Conservation (phyloP, 2,797 vertebrate species). For the Rhinoraja longicauda region DNA sequence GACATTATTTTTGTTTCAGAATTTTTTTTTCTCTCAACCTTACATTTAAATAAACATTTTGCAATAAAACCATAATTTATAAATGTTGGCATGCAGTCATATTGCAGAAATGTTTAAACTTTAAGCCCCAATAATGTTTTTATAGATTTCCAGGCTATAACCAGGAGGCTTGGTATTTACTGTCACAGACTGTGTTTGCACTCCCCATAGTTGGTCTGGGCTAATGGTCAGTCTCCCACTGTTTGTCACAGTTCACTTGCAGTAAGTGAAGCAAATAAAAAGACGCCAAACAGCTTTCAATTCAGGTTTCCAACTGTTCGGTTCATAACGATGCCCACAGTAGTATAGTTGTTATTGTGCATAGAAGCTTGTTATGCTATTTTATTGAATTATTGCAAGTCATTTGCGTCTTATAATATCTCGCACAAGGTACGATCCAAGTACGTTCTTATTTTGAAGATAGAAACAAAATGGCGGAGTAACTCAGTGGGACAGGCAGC, state of each 20-base stretch:
- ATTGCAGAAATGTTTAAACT: neutral
- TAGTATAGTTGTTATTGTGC: neutral
- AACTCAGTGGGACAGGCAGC: no score
- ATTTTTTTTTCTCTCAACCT: neutral
- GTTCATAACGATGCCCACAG: neutral
- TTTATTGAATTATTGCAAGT: neutral
- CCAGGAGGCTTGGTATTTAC: neutral
- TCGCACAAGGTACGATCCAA: neutral
- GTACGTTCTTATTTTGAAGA: neutral
- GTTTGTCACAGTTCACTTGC: neutral
- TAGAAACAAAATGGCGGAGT: no score
- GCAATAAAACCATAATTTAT: neutral
- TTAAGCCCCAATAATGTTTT: neutral
- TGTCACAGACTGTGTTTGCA: neutral
- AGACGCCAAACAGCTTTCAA: neutral
- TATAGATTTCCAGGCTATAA: neutral
- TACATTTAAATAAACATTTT: neutral
- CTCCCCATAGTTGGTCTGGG: neutral
- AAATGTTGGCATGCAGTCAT: neutral
- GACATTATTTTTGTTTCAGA: neutral
- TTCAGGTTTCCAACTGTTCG: neutral
- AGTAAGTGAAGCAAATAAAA: conserved; percentile 1
- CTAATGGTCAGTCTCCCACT: neutral
- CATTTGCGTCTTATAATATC: neutral
- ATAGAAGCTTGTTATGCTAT: neutral